Conservation (phyloP, 64 coral and sea anemone species). For the Orbicella faveolata region DNA sequence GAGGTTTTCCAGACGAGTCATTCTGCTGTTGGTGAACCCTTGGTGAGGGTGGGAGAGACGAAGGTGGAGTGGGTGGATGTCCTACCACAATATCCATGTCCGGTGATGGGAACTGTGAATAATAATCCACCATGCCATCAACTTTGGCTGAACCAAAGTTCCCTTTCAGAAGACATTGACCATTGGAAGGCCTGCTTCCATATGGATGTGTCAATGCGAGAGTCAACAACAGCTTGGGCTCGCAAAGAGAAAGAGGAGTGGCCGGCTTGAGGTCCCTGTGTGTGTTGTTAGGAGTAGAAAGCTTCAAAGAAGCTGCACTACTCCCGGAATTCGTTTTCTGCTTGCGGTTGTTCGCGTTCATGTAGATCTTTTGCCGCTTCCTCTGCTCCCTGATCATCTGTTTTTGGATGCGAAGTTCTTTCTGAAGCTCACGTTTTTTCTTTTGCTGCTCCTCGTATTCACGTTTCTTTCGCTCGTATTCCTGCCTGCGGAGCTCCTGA, state of each 20-base stretch:
- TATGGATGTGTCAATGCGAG: constrained; percentile 88
- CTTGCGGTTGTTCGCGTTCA: constrained; percentile 25
- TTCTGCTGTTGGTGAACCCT: constrained; percentile 13
- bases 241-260: constrained; percentile 77
- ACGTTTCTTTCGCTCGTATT: constrained; percentile 89
- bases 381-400: constrained; percentile 74
- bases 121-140: constrained; percentile 78
- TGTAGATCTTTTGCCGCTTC: constrained; percentile 71
- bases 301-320: constrained; percentile 16
- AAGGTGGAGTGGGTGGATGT: constrained; percentile 83
- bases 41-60: constrained; percentile 80
- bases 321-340: constrained; percentile 27
- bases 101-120: constrained; percentile 70
- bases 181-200: constrained; percentile 77
- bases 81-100: constrained; percentile 62
- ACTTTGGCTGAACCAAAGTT: constrained; percentile 81
- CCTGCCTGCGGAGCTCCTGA: constrained; percentile 60
- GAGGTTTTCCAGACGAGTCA: constrained; percentile 61
- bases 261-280: constrained; percentile 44
- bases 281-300: constrained; percentile 9
- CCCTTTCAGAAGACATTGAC: constrained; percentile 86
- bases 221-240: constrained; percentile 85
- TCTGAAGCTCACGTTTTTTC: constrained; percentile 81
- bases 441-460: constrained; percentile 93
- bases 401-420: constrained; percentile 85